Percentiles rank a stretch among this genome's conserved stretches.
Evolutionary conservation across 2,797 vertebrate species (phyloP).

Genomic region (Labroides dimidiatus): DNA sequence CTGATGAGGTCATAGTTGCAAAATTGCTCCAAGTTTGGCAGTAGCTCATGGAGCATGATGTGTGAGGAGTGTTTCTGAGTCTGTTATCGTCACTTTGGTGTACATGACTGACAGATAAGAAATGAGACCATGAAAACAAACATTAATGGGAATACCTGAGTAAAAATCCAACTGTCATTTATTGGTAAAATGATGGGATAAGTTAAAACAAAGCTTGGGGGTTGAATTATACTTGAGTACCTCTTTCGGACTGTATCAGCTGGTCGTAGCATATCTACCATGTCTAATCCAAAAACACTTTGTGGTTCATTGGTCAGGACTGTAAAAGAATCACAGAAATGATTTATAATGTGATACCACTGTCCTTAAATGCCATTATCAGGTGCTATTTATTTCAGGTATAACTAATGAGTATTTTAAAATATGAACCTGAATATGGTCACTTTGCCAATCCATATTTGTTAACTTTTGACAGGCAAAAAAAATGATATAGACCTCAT

Average conservation of each 20-base stretch:
- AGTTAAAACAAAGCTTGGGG: too few relatives aligned
- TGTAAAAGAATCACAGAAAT: constrained; percentile 10
- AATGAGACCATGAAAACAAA: not conserved
- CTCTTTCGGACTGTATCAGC: constrained; percentile 7
- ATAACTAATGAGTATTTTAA: not conserved
- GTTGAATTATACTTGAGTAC: not conserved
- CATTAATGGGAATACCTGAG: not conserved
- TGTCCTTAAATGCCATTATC: too few relatives aligned
- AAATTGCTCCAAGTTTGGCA: constrained; percentile 37
- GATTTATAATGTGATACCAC: not conserved
- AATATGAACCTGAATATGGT: not conserved
- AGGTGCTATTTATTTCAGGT: not conserved
- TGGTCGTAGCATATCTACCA: constrained; percentile 19
- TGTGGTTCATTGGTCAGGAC: constrained; percentile 1
- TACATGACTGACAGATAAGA: constrained; percentile 4
- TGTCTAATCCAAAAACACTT: constrained; percentile 39
- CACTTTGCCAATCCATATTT: not conserved
- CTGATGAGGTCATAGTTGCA: constrained; percentile 36
- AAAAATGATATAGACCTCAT: not conserved
- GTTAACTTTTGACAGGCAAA: not conserved
- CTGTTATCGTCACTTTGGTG: not conserved
- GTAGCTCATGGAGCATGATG: constrained; percentile 13
- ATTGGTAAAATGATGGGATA: not conserved
- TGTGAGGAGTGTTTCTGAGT: not conserved
- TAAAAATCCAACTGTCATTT: not conserved